Evolutionary conservation across 2,113 vertebrate species (phyloP).

Genomic region (Dryoscopus gambensis): DNA sequence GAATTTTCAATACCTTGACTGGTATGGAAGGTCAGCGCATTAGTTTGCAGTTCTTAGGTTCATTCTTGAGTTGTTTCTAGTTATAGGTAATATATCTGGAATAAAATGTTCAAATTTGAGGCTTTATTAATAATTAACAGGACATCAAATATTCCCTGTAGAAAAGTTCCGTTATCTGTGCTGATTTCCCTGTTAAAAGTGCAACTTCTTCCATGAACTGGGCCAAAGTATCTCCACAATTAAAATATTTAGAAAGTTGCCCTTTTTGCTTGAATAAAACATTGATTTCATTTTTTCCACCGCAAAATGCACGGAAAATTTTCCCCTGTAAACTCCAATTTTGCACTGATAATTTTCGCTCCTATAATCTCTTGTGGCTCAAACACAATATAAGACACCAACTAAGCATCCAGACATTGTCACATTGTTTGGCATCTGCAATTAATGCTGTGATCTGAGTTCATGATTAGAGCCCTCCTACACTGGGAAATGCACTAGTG

Average conservation of each 20-base stretch:
- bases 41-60: neutral
- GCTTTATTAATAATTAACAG: neutral
- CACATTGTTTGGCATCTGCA: neutral
- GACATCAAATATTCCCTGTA: neutral
- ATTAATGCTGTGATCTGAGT: neutral
- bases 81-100: neutral
- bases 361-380: neutral
- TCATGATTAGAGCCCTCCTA: neutral
- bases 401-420: neutral
- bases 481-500: neutral
- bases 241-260: neutral
- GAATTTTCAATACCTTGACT: neutral
- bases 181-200: neutral
- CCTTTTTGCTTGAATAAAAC: neutral
- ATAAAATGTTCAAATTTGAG: neutral
- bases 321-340: neutral
- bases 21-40: neutral
- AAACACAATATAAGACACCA: neutral
- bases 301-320: neutral
- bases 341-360: neutral
- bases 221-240: neutral
- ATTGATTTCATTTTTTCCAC: neutral
- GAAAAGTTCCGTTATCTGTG: neutral
- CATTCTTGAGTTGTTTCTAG: neutral
- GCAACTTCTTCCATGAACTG: neutral